Conservation (phyloP, 2,888 invertebrate species). For the Eledone cirrhosa region DNA sequence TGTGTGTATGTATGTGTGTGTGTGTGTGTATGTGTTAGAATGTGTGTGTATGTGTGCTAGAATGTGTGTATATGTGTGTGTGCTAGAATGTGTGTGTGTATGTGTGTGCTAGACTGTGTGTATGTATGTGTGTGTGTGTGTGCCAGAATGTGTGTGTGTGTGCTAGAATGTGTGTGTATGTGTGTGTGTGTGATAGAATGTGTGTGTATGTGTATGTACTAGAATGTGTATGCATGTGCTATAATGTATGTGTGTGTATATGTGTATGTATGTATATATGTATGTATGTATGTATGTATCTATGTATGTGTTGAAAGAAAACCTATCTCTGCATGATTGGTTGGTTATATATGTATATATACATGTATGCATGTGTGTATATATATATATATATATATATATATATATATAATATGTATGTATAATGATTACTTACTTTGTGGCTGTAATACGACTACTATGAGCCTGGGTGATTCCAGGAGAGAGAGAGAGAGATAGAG, state of each 20-base stretch:
- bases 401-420: background rate
- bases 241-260: background rate
- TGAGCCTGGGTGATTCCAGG: background rate
- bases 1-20: too few species aligned
- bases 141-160: too few species aligned
- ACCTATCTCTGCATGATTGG: background rate
- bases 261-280: background rate
- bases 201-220: too few species aligned
- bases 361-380: background rate
- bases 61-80: background rate
- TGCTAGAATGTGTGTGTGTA: too few species aligned
- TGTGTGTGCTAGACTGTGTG: too few species aligned
- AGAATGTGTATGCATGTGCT: too few species aligned
- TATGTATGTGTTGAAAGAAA: background rate
- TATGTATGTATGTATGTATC: background rate
- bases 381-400: constrained; percentile 2
- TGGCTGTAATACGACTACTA: background rate
- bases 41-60: background rate
- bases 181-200: too few species aligned
- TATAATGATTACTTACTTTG: background rate
- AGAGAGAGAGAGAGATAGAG: background rate
- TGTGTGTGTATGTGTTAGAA: too few species aligned
- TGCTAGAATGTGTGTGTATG: too few species aligned
- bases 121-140: too few species aligned
- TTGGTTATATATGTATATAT: background rate